Base-by-base conservation (phyloP, 2,797 vertebrate species). In the Poecilia velifera region DNA sequence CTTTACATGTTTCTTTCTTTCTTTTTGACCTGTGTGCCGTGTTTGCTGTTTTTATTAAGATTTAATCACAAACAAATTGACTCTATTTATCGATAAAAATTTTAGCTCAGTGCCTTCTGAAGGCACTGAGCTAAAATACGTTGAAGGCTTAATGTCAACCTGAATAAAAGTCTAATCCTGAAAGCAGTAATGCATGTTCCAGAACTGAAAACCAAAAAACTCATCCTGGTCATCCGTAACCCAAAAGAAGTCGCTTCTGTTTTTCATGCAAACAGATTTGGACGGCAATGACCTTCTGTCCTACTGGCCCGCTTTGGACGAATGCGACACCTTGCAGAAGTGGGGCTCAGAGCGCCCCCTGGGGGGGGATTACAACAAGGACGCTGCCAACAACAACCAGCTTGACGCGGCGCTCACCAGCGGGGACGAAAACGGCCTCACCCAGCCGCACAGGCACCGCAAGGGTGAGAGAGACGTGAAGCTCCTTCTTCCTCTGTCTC, bases 291-390 rank as follows among this genome's bases (percentile, higher is more conserved):
- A 99, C 92, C 97, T 99, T 86, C 94, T 98, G 94, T 98, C 98
- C 14, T 99, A 98, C 89, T 99, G 98, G 98, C 98, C 98, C 0
- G 97, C 97, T 51, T 90, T 99, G 93, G 97, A 98, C 4, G 98
- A 97, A 83, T 97, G 97, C 0, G 97, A 99, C 79, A 96, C 96
- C n/a, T 94, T 99, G 88, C 98, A 99, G 95, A 98, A 99, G 86
- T 99, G 98, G 98, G 98, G 98, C 84, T 99, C 98, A 0, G 98
- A 99, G 91, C 95, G 98, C 89, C 98, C 97, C 83, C 96, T 99
- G 87, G 98, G 98, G 51, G 96, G 95, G 0, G 98, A 99, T 89
- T 94, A 97, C 93, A 98, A 93, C 92, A 99, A 98, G 92, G 98
- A 99, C 0, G 96, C 97, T 0, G 97, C 98, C 83, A 99, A 99